Conservation (phyloP, 2,797 vertebrate genomes). For the Bradypodion ventrale region DNA sequence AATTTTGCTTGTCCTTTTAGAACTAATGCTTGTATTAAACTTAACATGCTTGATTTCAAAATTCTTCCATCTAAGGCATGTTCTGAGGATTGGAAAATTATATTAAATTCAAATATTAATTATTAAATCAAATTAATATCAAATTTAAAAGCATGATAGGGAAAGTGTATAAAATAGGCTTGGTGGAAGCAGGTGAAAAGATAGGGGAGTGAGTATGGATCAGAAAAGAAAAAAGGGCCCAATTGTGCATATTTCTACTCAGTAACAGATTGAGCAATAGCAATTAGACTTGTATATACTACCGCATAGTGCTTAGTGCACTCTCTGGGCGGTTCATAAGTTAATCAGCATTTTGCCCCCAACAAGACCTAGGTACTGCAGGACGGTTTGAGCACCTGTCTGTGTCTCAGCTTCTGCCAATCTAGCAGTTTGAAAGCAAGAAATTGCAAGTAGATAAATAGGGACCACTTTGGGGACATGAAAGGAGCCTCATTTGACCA, state of each 20-base stretch:
- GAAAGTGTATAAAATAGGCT: not conserved
- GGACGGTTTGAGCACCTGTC: too few relatives aligned
- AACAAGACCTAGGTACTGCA: too few relatives aligned
- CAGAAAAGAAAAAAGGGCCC: not conserved
- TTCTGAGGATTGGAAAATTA: not conserved
- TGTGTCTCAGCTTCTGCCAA: too few relatives aligned
- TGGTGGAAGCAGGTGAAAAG: not conserved
- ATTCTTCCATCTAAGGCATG: not conserved
- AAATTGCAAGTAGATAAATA: too few relatives aligned
- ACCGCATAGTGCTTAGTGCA: too few relatives aligned
- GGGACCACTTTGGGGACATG: too few relatives aligned
- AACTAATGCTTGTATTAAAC: not conserved
- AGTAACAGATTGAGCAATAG: not conserved
- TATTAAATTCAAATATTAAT: not conserved
- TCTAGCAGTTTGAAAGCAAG: too few relatives aligned
- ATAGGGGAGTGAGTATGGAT: not conserved
- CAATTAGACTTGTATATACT: too few relatives aligned
- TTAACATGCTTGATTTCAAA: not conserved
- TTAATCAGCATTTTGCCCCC: too few relatives aligned
- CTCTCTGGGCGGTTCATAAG: too few relatives aligned
- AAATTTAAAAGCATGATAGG: not conserved
- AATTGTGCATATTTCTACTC: not conserved
- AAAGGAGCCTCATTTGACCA: too few relatives aligned
- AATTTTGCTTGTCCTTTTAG: not conserved
- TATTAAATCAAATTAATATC: not conserved